A percentile compares a stretch with the other conserved stretches of the same genome.
phyloP scores from a whole-genome alignment of 1,140 invertebrate genomes.

The Parasteatoda tepidariorum region DNA sequence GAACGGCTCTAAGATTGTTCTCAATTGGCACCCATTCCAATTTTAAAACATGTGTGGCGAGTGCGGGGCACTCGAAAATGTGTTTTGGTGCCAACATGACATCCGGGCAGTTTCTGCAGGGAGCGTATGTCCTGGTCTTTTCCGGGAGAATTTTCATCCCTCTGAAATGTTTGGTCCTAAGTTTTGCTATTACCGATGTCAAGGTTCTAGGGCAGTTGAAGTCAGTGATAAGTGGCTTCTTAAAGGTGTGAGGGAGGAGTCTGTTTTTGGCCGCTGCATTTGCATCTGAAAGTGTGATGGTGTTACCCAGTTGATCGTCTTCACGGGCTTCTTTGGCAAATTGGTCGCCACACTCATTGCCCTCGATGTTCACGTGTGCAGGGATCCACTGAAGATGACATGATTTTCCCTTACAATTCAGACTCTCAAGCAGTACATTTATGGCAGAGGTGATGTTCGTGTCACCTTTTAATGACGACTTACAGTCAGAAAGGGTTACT shows the following conservation, averaged over 20 bases:
- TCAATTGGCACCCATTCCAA: too few relatives aligned
- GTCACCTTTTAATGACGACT: background rate
- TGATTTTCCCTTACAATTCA: background rate
- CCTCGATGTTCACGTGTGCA: conserved; percentile 9
- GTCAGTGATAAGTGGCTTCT: background rate
- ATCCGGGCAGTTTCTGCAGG: too few relatives aligned
- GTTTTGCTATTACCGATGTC: background rate
- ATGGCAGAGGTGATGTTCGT: background rate
- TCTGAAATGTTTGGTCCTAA: background rate
- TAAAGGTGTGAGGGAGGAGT: background rate
- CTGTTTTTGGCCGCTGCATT: background rate
- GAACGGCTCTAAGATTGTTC: too few relatives aligned
- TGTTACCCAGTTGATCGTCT: background rate
- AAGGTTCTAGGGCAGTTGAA: background rate
- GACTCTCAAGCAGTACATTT: background rate
- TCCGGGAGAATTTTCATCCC: too few relatives aligned
- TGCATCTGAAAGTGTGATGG: background rate
- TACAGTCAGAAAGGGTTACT: background rate
- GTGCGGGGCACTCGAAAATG: too few relatives aligned
- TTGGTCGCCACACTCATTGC: background rate
- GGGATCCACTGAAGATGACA: background rate
- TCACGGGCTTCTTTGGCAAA: background rate
- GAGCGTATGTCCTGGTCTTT: too few relatives aligned
- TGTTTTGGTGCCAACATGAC: too few relatives aligned
- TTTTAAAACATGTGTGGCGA: too few relatives aligned